Conservation (phyloP, 2,113 vertebrate species). For the Falcunculus frontatus region DNA sequence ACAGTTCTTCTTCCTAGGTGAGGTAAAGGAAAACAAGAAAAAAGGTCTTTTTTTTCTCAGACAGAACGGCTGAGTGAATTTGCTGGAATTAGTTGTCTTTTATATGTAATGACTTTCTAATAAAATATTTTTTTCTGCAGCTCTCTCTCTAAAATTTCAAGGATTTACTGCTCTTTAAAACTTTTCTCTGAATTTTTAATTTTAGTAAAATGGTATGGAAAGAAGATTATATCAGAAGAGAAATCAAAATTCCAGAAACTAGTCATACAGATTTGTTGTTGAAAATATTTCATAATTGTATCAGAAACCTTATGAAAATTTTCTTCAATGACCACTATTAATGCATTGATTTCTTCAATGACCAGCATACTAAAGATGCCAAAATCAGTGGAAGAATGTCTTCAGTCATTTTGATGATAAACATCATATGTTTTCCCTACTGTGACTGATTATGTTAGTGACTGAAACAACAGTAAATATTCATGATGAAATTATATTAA, state of each 20-base stretch:
- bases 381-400: neutral
- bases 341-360: neutral
- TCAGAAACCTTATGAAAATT: neutral
- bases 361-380: neutral
- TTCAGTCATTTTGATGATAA: neutral
- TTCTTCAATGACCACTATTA: neutral
- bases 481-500: neutral
- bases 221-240: neutral
- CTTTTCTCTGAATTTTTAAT: neutral
- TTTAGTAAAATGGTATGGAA: neutral
- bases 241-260: neutral
- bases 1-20: neutral
- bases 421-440: neutral
- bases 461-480: neutral
- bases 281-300: neutral
- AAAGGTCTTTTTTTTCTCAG: neutral
- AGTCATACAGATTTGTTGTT: neutral
- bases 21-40: neutral
- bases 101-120: neutral
- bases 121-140: neutral
- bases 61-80: neutral
- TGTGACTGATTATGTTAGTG: neutral
- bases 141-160: neutral
- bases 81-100: neutral
- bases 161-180: neutral